A percentile compares a stretch with the other conserved stretches of the same genome.
phyloP scores from a whole-genome alignment of 1,140 invertebrate species.

The Trachymyrmex cornetzi region DNA sequence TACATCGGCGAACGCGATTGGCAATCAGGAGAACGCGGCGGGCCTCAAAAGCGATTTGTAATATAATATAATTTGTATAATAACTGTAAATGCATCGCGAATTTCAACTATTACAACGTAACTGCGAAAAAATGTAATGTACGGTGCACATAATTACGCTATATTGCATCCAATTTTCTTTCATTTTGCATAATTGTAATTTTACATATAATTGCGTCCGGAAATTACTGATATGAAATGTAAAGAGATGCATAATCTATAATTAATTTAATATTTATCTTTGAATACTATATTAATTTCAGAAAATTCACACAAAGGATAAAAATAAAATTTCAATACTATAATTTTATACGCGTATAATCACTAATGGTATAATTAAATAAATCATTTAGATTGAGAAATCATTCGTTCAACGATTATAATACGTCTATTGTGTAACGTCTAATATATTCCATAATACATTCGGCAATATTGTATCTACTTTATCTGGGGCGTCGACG shows the following conservation, averaged over 20 bases:
- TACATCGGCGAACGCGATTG: slow-evolving; percentile 13
- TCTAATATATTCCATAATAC: neutral
- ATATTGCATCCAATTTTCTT: neutral
- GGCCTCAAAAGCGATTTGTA: slow-evolving; percentile 3
- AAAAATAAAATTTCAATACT: neutral
- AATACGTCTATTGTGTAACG: neutral
- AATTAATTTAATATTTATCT: neutral
- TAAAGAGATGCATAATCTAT: neutral
- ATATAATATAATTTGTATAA: neutral
- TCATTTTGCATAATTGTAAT: neutral
- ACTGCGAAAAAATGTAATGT: neutral
- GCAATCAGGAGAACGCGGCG: neutral
- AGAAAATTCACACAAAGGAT: neutral
- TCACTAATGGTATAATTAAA: slow-evolving; percentile 2
- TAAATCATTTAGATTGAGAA: neutral
- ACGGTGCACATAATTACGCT: neutral
- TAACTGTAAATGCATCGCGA: neutral
- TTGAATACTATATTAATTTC: neutral
- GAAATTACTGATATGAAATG: neutral
- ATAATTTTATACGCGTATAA: neutral
- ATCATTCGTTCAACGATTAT: neutral
- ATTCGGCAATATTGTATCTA: neutral
- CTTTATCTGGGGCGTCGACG: neutral
- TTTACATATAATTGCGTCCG: neutral
- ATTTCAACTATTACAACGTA: neutral